Evolutionary conservation across 2,113 vertebrate species (phyloP).

Genomic region (Eurypyga helias): DNA sequence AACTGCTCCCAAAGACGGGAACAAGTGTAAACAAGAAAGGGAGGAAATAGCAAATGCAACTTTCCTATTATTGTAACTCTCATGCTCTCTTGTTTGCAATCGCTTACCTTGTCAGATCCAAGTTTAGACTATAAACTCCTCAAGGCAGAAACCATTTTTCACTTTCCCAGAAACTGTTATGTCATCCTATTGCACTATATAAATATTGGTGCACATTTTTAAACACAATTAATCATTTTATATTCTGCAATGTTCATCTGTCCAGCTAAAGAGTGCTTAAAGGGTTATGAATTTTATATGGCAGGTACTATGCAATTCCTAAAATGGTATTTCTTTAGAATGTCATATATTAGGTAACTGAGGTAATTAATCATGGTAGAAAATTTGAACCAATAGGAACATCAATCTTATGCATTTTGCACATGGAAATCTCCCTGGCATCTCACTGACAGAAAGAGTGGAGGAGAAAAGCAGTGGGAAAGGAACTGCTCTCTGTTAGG

Average conservation of each 20-base stretch:
- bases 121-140: not conserved
- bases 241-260: not conserved
- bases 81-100: not conserved
- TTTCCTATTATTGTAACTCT: not conserved
- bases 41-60: not conserved
- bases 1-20: not conserved
- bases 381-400: not conserved
- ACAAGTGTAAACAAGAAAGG: not conserved
- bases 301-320: not conserved
- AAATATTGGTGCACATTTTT: not conserved
- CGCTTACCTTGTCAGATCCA: not conserved
- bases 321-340: slow-evolving; percentile 14
- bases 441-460: not conserved
- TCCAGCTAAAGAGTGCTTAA: not conserved
- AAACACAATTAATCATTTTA: not conserved
- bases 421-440: not conserved
- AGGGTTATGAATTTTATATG: not conserved
- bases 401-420: not conserved
- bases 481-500: not conserved
- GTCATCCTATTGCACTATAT: not conserved
- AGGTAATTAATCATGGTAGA: not conserved
- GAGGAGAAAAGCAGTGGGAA: not conserved
- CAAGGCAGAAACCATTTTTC: slow-evolving; percentile 9
- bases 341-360: not conserved
- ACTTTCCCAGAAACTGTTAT: not conserved